Conservation (phyloP, 2,113 vertebrate species). For the Pygoscelis adeliae region DNA sequence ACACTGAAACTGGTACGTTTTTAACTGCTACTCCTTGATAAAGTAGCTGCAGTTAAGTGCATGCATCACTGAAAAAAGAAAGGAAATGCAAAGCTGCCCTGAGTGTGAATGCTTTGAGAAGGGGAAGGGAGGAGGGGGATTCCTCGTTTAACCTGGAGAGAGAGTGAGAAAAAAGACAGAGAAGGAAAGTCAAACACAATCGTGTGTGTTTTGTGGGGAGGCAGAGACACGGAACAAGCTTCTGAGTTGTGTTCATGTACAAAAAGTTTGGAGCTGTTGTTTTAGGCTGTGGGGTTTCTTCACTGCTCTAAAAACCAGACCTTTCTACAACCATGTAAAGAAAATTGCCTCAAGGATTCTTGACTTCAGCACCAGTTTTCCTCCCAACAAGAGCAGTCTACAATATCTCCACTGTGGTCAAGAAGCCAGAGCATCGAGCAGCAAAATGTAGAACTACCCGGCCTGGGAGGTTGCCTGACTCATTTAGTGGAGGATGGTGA, state of each 20-base stretch:
- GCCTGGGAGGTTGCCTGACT: accelerated
- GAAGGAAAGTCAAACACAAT: neutral
- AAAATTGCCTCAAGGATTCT: neutral
- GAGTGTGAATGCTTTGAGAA: neutral
- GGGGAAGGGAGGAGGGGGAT: neutral
- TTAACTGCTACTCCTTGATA: neutral
- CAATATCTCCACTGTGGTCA: accelerated
- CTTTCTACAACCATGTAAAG: neutral
- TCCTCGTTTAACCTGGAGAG: neutral
- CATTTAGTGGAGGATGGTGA: neutral
- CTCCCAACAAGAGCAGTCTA: neutral
- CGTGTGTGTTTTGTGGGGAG: neutral
- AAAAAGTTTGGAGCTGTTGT: neutral
- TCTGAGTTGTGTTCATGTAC: neutral
- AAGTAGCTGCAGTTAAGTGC: neutral
- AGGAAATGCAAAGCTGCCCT: neutral
- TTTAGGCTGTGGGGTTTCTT: neutral
- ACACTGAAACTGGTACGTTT: neutral
- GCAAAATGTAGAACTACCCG: neutral
- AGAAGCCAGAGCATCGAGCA: neutral
- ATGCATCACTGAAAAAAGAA: neutral
- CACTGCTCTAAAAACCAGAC: neutral
- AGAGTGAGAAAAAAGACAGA: neutral
- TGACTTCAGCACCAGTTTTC: neutral
- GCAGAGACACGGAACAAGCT: accelerated